Evolutionary conservation across 2,888 invertebrate species (phyloP).

Genomic region (Anticlea derivata): DNA sequence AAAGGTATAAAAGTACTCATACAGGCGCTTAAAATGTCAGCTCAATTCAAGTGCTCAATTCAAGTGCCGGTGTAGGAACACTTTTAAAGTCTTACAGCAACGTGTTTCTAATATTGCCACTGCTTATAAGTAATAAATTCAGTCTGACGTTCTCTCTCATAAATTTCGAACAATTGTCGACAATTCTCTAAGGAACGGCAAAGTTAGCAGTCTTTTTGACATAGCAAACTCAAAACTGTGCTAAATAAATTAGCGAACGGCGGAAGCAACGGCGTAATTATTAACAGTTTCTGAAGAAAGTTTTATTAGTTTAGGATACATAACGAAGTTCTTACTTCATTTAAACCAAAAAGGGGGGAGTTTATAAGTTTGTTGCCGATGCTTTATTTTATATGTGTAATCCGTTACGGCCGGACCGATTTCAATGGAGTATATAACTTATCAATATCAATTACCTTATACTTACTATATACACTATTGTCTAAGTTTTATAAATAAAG

Average conservation of each 20-base stretch:
- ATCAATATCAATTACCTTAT: no score
- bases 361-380: no score
- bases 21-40: no score
- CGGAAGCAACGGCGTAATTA: slow-evolving; percentile 18
- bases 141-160: slow-evolving; percentile 38
- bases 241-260: slow-evolving; percentile 30
- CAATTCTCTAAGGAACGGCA: slow-evolving; percentile 37
- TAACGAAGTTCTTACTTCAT: slow-evolving; percentile 7
- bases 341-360: neutral
- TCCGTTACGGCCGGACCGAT: no score
- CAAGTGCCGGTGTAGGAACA: neutral
- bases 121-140: slow-evolving; percentile 51
- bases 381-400: no score
- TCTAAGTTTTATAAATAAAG: no score
- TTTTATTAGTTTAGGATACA: neutral
- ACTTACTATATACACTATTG: no score
- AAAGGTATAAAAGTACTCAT: no score
- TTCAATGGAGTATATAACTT: no score
- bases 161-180: slow-evolving; percentile 48
- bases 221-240: slow-evolving; percentile 14
- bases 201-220: slow-evolving; percentile 34
- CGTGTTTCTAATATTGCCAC: slow-evolving; percentile 37
- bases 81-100: slow-evolving; percentile 5
- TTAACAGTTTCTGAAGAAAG: slow-evolving; percentile 2
- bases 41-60: no score